Evolutionary conservation across 2,113 vertebrate species (phyloP).

Genomic region (Barnardius zonarius): DNA sequence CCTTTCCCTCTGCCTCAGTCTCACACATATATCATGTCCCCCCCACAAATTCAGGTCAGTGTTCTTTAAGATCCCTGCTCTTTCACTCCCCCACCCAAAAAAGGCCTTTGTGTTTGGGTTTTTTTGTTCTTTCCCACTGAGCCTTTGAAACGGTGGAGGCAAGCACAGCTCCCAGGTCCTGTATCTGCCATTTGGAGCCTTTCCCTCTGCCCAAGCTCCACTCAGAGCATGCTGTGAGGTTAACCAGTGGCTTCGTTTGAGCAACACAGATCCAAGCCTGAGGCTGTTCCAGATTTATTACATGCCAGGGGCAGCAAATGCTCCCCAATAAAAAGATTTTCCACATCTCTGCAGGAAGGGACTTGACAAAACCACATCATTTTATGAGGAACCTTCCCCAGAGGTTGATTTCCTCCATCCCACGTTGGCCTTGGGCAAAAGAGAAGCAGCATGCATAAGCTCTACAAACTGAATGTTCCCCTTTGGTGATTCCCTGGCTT

Average conservation of each 20-base stretch:
- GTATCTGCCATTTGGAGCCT: not conserved
- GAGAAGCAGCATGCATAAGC: not conserved
- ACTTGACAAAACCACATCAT: not conserved
- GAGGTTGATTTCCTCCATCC: not conserved
- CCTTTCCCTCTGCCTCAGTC: not conserved
- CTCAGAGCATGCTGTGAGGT: not conserved
- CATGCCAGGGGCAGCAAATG: not conserved
- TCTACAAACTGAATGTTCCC: not conserved
- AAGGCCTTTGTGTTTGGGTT: not conserved
- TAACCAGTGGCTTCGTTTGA: not conserved
- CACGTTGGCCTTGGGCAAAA: not conserved
- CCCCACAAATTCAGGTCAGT: not conserved
- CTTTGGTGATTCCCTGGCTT: not conserved
- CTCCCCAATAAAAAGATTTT: not conserved
- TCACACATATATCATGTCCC: not conserved
- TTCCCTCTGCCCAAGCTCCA: not conserved
- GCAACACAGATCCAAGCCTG: not conserved
- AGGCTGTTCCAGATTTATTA: not conserved
- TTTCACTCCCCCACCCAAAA: not conserved
- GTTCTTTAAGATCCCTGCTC: not conserved
- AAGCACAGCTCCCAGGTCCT: not conserved
- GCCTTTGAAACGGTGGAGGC: not conserved
- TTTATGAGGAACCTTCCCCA: not conserved
- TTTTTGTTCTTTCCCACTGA: not conserved
- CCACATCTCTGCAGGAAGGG: not conserved